Base-by-base conservation (phyloP, 2,888 invertebrate species). In the Agrotis exclamationis region DNA sequence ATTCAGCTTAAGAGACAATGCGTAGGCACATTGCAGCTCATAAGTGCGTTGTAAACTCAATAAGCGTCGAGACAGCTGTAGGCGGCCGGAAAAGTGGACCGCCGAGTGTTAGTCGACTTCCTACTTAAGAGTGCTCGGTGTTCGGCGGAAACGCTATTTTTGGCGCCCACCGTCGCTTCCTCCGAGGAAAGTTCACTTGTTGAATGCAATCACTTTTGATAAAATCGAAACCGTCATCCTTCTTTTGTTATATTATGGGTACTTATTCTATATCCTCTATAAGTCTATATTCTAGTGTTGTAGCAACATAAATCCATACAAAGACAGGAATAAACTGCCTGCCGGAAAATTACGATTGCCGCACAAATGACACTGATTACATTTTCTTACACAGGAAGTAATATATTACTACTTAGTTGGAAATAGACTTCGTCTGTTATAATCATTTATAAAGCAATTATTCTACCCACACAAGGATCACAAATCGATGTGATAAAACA, bases 71-170 rank as follows among this genome's bases (percentile, higher is more conserved):
- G 94, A 92, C 94, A 91, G 86, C 89, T 90, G 96, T 95, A 93
- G 95, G 96, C 95, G 96, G 95, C 92, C 95, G 96, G 95, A 95
- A 96, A 94, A 90, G 91, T 87, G 88, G 90, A 90, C 91, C 88
- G 92, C 86, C 89, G 89, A 92, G 93, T 89, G 92, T 92, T 92
- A 90, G 92, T 90, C 90, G 92, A 93, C 95, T 96, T 96, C 96
- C 96, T 96, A 95, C 96, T 96, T 96, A 96, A 84, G 91, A 92
- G 91, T 87, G 91, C 89, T 89, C 89, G 87, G 86, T 89, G 89
- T 90, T 92, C 90, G 90, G 86, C 96, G 96, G 96, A 96, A 94
- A 93, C 92, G 92, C 96, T 96, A 96, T 96, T 96, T 96, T 95
- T 93, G 96, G 96, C 94, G 95, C 94, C 93, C 94, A 93, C 94